Base-by-base conservation (phyloP, 2,888 invertebrate species). In the Drosophila quinaria region DNA sequence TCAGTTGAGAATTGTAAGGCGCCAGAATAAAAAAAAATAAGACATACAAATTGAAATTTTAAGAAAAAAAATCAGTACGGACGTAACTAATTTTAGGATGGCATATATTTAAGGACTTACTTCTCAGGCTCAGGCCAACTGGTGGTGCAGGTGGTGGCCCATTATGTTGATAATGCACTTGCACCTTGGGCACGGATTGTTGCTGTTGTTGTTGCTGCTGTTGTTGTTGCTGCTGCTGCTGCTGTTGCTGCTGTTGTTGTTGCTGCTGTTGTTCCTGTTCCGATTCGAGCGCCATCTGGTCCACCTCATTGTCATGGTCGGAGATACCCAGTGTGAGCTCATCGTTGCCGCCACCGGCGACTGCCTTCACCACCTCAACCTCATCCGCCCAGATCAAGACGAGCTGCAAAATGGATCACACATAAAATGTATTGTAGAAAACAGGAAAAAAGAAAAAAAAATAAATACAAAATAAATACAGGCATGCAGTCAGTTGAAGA, bases 261-360 rank as follows among this genome's bases (percentile, higher is more conserved):
- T 88, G 86, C 93, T 93, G 89, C 93, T 94, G 90, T 91, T 72
- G 89, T 33, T 95, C 95, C 79, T 96, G 94, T 72, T 96, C 96
- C 9, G 96, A 95, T 90, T 96, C 96, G 90, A 96, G 93, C 2
- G 96, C 96, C 69, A 96, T 93, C 91, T 96, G 96, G 89, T 96
- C 96, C 2, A 94, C 92, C 73, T 93, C 94, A 67, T 96, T 96
- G 74, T 94, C 94, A 69, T 95, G 94, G 81, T 94, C 93, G 66
- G 94, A 84, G 31, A 86, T 46, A 15, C 65, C 78, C 44, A 77
- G 33, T n/a, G 80, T 94, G 44, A 93, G 92, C 67, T 93, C 92
- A 51, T 94, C 94, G 44, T 90, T 90, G 17, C 54, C 58, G 15
- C 62, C 74, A 44, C 87, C 95, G 61, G 94, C 93, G 87, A 94